A percentile compares a stretch with the other conserved stretches of the same genome.
These are phyloP conservation scores for Tonatia bakeri DNA, from an alignment of 2,113 vertebrate genomes.

Conservation along the genomic window DNA sequence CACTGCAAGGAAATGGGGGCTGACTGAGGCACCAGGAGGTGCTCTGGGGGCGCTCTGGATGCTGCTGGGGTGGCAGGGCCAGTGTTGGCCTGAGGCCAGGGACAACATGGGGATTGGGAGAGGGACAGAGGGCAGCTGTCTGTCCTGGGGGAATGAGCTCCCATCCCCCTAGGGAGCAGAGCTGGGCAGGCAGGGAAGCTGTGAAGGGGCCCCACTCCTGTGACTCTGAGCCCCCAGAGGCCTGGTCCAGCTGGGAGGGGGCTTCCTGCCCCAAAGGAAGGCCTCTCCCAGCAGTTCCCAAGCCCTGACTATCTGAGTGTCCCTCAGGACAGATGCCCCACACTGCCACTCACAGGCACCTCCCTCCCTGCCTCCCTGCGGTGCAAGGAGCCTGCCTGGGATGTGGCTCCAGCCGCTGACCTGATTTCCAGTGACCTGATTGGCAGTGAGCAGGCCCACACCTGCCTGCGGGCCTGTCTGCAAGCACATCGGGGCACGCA, in stretches of 20 bases:
- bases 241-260: not conserved
- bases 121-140: no score
- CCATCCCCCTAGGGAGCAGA: not conserved
- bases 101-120: not conserved
- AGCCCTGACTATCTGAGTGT: no score
- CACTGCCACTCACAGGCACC: not conserved
- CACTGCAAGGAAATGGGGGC: no score
- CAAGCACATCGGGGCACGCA: not conserved
- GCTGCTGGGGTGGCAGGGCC: not conserved
- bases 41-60: not conserved
- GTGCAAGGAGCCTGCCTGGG: not conserved
- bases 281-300: no score
- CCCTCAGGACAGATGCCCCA: rapidly evolving
- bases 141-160: no score
- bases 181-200: not conserved
- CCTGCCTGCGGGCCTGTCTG: not conserved
- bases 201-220: not conserved
- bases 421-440: no score
- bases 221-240: not conserved
- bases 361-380: not conserved
- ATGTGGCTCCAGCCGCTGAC: no score
- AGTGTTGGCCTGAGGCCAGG: no score
- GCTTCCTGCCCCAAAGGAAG: not conserved
- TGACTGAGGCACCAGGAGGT: no score
- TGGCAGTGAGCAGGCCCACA: rapidly evolving